Evolutionary conservation across 2,113 vertebrate genomes (phyloP).

Genomic region (Pantherophis guttatus): DNA sequence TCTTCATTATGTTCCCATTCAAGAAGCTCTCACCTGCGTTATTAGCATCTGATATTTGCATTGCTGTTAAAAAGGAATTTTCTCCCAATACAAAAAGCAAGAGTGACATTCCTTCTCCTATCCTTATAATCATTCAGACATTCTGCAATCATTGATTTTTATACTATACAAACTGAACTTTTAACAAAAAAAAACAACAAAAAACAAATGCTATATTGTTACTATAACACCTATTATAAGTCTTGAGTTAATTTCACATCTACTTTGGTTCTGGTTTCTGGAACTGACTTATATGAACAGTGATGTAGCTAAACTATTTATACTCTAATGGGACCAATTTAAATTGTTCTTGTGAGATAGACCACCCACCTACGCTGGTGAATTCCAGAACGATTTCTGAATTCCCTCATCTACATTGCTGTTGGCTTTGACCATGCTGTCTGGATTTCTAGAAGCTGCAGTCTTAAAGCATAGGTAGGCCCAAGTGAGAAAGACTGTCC

Average conservation of each 20-base stretch:
- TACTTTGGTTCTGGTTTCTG: neutral
- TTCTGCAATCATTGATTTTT: neutral
- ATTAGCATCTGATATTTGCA: neutral
- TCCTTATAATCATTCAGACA: neutral
- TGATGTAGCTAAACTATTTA: neutral
- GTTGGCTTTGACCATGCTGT: neutral
- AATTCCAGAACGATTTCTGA: neutral
- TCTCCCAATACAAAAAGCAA: neutral
- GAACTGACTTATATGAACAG: neutral
- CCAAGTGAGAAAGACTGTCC: neutral
- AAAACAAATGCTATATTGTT: neutral
- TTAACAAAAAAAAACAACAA: neutral
- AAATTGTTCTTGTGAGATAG: neutral
- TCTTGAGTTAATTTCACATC: neutral
- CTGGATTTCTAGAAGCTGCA: neutral
- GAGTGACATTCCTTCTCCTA: neutral
- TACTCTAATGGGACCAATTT: neutral
- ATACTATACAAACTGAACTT: neutral
- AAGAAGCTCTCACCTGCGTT: neutral
- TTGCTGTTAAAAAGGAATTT: neutral
- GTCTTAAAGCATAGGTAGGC: neutral
- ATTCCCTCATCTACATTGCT: neutral
- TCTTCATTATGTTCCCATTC: neutral
- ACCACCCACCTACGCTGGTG: neutral
- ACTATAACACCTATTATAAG: neutral